Percentiles rank a stretch among this genome's conserved stretches.
These are phyloP conservation scores for Schizotus pectinicornis DNA, from an alignment of 2,888 invertebrate genomes.

Conservation along the genomic window DNA sequence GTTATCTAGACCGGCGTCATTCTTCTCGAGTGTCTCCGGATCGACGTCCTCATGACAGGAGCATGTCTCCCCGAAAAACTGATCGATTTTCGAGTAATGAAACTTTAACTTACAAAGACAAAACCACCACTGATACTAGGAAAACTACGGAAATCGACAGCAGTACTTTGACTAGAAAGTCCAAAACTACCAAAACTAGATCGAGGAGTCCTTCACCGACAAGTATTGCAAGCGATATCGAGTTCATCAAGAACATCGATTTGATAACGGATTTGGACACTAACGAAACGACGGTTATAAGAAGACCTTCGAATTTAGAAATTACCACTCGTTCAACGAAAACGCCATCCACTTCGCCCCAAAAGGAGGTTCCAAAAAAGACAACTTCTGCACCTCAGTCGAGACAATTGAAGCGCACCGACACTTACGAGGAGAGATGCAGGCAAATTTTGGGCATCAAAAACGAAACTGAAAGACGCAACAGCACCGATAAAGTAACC, in stretches of 20 bases:
- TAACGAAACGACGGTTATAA: conserved; percentile 35
- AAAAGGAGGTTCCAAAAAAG: conserved; percentile 32
- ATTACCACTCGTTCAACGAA: conserved; percentile 42
- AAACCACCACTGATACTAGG: conserved; percentile 32
- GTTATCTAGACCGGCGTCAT: conserved; percentile 27
- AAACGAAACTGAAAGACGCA: conserved; percentile 47
- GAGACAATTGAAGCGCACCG: conserved; percentile 68
- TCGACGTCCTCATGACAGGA: conserved; percentile 37
- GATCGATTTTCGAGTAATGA: conserved; percentile 44
- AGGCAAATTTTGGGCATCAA: conserved; percentile 72
- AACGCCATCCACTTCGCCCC: conserved; percentile 51
- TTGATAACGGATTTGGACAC: conserved; percentile 52
- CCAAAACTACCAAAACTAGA: conserved; percentile 37
- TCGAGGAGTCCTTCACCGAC: conserved; percentile 47
- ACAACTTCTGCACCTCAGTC: conserved; percentile 10
- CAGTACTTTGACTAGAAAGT: conserved; percentile 43
- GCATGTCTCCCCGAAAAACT: conserved; percentile 42
- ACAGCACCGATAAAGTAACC: conserved; percentile 33
- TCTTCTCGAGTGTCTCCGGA: conserved; percentile 45
- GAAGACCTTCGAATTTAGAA: conserved; percentile 40
- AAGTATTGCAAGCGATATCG: conserved; percentile 63
- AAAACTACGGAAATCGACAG: conserved; percentile 35
- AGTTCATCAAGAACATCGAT: conserved; percentile 50
- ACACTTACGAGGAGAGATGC: conserved; percentile 77
- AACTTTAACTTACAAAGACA: conserved; percentile 39